Percentiles rank a stretch among this genome's conserved stretches.
Conservation (phyloP, 2,113 vertebrate species). For the Proteles cristata region DNA sequence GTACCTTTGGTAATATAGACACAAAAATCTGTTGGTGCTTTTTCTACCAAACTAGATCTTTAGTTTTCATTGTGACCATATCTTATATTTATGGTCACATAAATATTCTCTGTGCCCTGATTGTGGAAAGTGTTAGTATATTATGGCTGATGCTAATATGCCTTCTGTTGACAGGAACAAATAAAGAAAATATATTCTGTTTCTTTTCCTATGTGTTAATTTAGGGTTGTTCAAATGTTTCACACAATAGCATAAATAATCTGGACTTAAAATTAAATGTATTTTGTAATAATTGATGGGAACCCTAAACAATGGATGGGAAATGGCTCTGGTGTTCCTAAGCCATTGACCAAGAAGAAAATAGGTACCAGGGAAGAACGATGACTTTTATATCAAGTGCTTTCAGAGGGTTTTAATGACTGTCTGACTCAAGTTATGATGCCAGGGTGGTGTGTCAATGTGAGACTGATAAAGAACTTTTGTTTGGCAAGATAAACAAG, state of each 20-base stretch:
- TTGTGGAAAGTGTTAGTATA: not conserved
- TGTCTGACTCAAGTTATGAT: not conserved
- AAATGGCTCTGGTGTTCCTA: not conserved
- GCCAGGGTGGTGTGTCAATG: not conserved
- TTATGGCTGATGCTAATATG: not conserved
- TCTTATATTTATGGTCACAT: not conserved
- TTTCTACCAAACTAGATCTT: not conserved
- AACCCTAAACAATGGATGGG: not conserved
- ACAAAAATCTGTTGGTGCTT: not conserved
- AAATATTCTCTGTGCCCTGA: not conserved
- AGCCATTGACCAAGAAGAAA: not conserved
- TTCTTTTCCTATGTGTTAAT: not conserved
- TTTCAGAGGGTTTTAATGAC: not conserved
- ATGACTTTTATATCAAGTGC: not conserved
- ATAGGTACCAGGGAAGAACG: not conserved
- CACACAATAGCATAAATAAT: not conserved
- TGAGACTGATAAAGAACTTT: not conserved
- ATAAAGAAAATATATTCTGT: not conserved
- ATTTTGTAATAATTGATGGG: not conserved
- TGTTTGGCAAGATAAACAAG: not conserved
- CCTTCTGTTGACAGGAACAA: not conserved
- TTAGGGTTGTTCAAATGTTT: not conserved
- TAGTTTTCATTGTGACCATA: not conserved
- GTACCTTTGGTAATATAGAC: not conserved
- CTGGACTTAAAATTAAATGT: slow-evolving; percentile 6